Evolutionary conservation across 2,797 vertebrate genomes (phyloP), one percentile per base, ranked within the genome.

Genomic region (Hipposideros larvatus): DNA sequence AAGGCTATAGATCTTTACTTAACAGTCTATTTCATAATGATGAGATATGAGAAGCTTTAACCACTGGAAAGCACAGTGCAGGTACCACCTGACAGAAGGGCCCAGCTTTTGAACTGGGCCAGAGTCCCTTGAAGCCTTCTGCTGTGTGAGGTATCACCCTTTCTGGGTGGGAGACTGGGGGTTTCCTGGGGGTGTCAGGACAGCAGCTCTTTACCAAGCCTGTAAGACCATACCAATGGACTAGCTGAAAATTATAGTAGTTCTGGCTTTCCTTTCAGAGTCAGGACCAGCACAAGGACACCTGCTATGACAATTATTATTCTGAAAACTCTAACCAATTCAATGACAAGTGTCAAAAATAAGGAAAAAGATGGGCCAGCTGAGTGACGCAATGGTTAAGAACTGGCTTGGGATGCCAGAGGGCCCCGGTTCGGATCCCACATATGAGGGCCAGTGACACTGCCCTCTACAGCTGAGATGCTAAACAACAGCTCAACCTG

Each of bases 311-410:
- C 16, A 66, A 24, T 87, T 46, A 48, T 43, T 61, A 37, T 70
- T 84, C 59, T 87, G 71, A n/a, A 88, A 80, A 65, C 68, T n/a
- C 57, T 83, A 68, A 90, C 15, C 41, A 74, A 61, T 34, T 89
- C 16, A 65, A 11, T 59, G 66, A 48, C 19, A 84, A 79, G 51
- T 77, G 22, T 75, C 31, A 53, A 73, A 89, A 93, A 68, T 48
- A 51, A 51, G 48, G 48, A 37, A 37, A 37, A 37, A 37, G 3
- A 37, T 37, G 37, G 37, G 37, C 37, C 37, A 3, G 37, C 37
- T 3, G 3, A 37, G 37, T 37, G 37, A 3, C 37, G 37, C 37
- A 37, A 37, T 37, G 37, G 37, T 37, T 37, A 37, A 37, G 37
- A 37, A 37, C 37, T 37, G 37, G 37, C 37, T 37, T 37, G 37